Evolutionary conservation across 2,113 vertebrate species (phyloP).

Genomic region (Corythornis madagascariensis): DNA sequence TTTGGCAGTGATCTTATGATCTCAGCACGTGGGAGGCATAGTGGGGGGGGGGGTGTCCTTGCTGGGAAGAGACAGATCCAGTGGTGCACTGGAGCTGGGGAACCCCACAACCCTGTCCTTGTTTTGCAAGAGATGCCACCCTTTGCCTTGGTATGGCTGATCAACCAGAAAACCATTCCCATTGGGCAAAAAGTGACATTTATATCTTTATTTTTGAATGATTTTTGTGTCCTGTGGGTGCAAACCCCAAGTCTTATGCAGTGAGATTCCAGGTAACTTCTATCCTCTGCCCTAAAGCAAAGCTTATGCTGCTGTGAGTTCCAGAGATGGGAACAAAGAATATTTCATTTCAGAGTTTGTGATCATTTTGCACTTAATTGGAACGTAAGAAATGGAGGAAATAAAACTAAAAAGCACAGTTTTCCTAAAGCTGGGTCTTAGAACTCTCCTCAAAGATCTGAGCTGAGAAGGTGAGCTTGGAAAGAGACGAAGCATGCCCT

Average conservation of each 20-base stretch:
- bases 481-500: constrained; percentile 64
- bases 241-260: neutral
- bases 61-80: neutral
- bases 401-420: neutral
- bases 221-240: neutral
- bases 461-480: neutral
- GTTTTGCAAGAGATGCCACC: neutral
- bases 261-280: neutral
- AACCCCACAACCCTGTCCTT: neutral
- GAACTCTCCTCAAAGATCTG: constrained; percentile 1
- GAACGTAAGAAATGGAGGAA: neutral
- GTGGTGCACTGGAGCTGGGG: neutral
- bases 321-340: neutral
- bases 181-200: neutral
- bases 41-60: neutral
- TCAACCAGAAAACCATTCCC: accelerated
- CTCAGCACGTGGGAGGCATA: accelerated
- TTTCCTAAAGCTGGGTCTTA: neutral
- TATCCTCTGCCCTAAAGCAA: neutral
- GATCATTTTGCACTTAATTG: constrained; percentile 18
- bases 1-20: neutral
- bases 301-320: neutral
- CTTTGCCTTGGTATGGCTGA: neutral
- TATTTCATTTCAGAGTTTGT: neutral
- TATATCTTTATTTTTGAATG: neutral